These are phyloP conservation scores for Phocoena sinus DNA, from an alignment of 2,113 vertebrate genomes.

Conservation along the genomic window DNA sequence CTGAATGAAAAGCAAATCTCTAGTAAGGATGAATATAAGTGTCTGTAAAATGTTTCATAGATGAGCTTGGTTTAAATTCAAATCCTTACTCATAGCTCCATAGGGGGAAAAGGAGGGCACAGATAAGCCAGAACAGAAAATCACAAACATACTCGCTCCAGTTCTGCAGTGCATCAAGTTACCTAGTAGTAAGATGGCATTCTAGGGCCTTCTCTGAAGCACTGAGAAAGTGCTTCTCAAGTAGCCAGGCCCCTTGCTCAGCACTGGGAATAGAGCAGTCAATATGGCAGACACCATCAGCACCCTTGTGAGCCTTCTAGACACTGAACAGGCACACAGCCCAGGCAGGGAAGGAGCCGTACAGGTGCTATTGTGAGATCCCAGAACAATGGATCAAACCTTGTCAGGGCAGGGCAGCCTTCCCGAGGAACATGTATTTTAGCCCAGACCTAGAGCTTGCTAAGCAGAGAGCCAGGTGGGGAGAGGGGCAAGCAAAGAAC, in stretches of 20 bases:
- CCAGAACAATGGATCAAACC: neutral
- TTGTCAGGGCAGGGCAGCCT: too few species aligned
- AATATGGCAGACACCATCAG: neutral
- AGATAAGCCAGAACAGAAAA: neutral
- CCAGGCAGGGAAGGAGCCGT: neutral
- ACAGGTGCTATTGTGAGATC: neutral
- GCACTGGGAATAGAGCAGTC: neutral
- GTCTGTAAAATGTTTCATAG: neutral
- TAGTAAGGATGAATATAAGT: neutral
- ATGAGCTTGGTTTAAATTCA: neutral
- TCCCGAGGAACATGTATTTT: neutral
- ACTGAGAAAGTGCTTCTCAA: neutral
- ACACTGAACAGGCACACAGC: neutral
- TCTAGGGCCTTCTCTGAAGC: neutral
- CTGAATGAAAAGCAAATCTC: constrained; percentile 51
- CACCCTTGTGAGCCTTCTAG: neutral
- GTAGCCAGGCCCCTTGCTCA: neutral
- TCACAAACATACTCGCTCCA: neutral
- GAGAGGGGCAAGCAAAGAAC: neutral
- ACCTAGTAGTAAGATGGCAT: neutral
- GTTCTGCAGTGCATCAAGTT: neutral
- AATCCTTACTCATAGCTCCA: neutral
- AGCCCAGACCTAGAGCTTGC: neutral
- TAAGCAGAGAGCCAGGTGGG: neutral
- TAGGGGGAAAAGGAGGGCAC: neutral